Evolutionary conservation across 2,888 invertebrate species (phyloP), one percentile per base, ranked within the genome.

Genomic region (Pomacea canaliculata): DNA sequence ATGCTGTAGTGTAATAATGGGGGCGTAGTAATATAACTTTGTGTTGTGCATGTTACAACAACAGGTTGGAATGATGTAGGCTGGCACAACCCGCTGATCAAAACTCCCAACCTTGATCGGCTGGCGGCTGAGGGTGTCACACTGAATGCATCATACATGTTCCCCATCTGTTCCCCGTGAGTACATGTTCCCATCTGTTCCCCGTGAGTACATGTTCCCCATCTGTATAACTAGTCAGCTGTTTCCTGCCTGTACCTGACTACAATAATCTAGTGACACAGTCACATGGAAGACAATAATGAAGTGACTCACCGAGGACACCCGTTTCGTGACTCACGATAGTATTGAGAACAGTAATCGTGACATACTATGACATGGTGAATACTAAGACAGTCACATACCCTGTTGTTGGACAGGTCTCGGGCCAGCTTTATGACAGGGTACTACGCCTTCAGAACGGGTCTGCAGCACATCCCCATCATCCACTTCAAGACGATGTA

Each of bases 1-100:
- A 37, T 3, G 37, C 5, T 37, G 37, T 37, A 37, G 0, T 37
- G 37, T 37, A 37, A 37, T 37, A 37, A 3, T 37, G 1, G 37
- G 37, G 37, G 1, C 37, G 37, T 16, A 56, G 51, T 16, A 16
- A 56, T 56, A 2, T 56, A 16, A 10, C 0, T 56, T 56, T 56
- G 8, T 7, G 8, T 37, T 37, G 37, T 37, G 23, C 23, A n/a
- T 18, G 66, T 59, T 59, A 10, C 56, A 18, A 56, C 3, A 19
- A 27, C 59, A 74, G 74, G 74, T 67, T 74, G 74, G 74, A 68
- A 74, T 62, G 74, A 74, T 48, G 74, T 74, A 19, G 68, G 74
- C 59, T 74, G 74, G 74, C 74, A 69, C 59, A 74, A 74, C 59
- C 69, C 74, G 23, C 23, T 46, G 4, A 63, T 74, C 69, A 68